These are phyloP conservation scores for Antennarius striatus DNA, from an alignment of 2,113 vertebrate genomes.

Conservation along the genomic window DNA sequence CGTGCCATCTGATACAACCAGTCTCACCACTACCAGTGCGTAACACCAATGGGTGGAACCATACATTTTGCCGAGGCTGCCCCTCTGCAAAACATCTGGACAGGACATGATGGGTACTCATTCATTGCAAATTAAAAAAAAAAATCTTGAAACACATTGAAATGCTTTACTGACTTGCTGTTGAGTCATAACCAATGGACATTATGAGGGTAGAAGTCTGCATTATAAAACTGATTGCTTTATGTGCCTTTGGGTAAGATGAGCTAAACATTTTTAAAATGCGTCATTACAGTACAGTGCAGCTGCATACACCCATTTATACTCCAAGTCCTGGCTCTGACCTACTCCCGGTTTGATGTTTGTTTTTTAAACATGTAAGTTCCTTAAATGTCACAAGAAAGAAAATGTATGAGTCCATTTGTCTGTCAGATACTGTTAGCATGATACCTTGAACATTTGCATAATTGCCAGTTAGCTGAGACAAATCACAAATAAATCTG, in stretches of 20 bases:
- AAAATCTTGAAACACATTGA: slow-evolving; percentile 28
- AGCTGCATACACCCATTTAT: slow-evolving; percentile 60
- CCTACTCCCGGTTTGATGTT: slow-evolving; percentile 18
- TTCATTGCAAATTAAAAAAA: slow-evolving; percentile 35
- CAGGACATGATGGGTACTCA: slow-evolving; percentile 39
- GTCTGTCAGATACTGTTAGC: neutral
- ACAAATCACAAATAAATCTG: neutral
- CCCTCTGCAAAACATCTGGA: slow-evolving; percentile 53
- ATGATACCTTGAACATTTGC: slow-evolving; percentile 2
- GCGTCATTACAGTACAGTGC: slow-evolving; percentile 55
- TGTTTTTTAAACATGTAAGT: neutral
- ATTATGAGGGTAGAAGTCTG: slow-evolving; percentile 33
- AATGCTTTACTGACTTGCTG: slow-evolving; percentile 44
- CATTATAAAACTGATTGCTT: slow-evolving; percentile 55
- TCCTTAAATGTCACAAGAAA: neutral
- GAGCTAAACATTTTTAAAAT: slow-evolving; percentile 55
- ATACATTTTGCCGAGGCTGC: slow-evolving; percentile 8
- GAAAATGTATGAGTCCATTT: slow-evolving; percentile 2
- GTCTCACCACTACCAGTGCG: slow-evolving; percentile 21
- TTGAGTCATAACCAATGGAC: slow-evolving; percentile 49
- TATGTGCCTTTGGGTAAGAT: slow-evolving; percentile 59
- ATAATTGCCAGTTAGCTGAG: neutral
- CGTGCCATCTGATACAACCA: slow-evolving; percentile 56
- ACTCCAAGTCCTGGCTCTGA: slow-evolving; percentile 38
- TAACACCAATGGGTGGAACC: slow-evolving; percentile 21